A percentile compares a stretch with the other conserved stretches of the same genome.
Evolutionary conservation across 2,797 vertebrate genomes (phyloP).

Genomic region (Limosa lapponica): DNA sequence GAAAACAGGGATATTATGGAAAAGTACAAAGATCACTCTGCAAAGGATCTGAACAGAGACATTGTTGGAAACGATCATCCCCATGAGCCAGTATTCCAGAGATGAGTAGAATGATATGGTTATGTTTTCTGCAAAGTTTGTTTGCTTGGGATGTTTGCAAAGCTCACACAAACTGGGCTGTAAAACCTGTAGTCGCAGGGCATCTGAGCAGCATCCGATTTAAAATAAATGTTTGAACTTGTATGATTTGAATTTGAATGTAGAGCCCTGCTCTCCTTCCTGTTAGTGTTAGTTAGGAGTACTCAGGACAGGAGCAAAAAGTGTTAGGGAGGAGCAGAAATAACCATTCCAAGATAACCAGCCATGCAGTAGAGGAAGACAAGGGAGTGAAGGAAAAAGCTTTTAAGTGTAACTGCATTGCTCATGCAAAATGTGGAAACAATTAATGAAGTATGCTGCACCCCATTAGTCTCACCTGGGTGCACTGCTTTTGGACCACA

Average conservation of each 20-base stretch:
- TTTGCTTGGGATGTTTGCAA: conserved; percentile 25
- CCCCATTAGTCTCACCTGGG: no score
- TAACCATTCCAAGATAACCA: background rate
- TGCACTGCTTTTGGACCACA: background rate
- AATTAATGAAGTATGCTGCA: background rate
- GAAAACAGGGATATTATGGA: background rate
- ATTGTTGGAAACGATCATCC: background rate
- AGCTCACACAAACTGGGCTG: background rate
- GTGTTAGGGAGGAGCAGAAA: background rate
- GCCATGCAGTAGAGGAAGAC: accelerated
- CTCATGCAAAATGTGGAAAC: background rate
- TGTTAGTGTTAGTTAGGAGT: background rate
- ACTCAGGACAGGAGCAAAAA: background rate
- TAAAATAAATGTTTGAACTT: background rate
- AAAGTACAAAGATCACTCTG: background rate
- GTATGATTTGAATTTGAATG: background rate
- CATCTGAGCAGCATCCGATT: background rate
- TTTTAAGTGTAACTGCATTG: background rate
- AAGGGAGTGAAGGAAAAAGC: background rate
- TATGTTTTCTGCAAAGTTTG: background rate
- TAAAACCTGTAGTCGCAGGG: background rate
- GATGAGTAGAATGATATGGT: background rate
- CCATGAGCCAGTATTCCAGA: background rate
- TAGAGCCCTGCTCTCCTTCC: background rate
- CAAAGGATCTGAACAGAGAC: background rate